Percentiles rank a stretch among this genome's conserved stretches.
Evolutionary conservation across 2,113 vertebrate genomes (phyloP).

Genomic region (Agelaius phoeniceus): DNA sequence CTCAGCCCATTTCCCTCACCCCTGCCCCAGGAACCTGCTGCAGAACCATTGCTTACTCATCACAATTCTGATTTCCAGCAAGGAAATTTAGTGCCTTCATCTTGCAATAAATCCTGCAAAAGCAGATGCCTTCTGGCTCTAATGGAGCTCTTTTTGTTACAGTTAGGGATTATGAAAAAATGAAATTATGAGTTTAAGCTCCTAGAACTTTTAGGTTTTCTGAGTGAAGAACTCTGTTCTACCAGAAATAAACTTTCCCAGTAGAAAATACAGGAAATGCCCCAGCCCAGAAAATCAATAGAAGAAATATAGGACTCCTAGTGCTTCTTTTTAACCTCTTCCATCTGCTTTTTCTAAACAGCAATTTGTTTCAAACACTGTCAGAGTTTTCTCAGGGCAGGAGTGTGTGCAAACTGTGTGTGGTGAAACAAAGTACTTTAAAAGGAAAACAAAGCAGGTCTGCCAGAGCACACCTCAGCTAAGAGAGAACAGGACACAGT

Average conservation of each 20-base stretch:
- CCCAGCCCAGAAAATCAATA: not conserved
- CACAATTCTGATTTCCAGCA: not conserved
- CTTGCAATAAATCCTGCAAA: not conserved
- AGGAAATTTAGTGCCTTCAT: not conserved
- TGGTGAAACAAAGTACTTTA: not conserved
- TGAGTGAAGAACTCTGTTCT: not conserved
- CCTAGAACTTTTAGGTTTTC: not conserved
- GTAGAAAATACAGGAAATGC: not conserved
- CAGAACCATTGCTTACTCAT: not conserved
- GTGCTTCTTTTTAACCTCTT: not conserved
- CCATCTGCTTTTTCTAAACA: not conserved
- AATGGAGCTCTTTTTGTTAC: not conserved
- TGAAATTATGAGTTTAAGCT: not conserved
- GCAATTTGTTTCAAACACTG: not conserved
- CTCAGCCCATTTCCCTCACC: not conserved
- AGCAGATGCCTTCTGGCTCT: not conserved
- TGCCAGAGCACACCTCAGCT: not conserved
- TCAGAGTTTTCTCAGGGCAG: not conserved
- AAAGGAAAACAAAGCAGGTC: not conserved
- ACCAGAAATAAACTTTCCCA: not conserved
- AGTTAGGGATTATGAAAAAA: not conserved
- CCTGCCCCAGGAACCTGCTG: rapidly evolving
- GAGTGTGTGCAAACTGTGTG: rapidly evolving
- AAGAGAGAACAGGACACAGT: not conserved
- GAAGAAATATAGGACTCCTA: not conserved